Evolutionary conservation across 2,888 invertebrate genomes (phyloP).

Genomic region (Folsomia manolachei): DNA sequence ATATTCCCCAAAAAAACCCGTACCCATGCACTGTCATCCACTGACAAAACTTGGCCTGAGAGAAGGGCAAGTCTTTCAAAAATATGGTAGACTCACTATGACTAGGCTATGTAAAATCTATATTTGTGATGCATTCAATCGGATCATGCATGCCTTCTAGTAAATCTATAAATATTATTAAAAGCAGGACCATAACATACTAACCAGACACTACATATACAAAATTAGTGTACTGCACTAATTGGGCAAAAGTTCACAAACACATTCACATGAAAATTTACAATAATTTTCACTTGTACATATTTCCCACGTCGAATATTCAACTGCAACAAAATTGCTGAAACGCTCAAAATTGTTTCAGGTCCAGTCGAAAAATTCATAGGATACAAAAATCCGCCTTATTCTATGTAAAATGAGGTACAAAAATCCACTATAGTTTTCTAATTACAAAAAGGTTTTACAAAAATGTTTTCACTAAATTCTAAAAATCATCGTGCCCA

Average conservation of each 20-base stretch:
- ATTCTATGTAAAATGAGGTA: no score
- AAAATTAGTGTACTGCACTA: neutral
- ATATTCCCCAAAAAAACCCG: slow-evolving; percentile 1
- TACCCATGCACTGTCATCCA: slow-evolving; percentile 9
- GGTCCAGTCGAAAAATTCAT: neutral
- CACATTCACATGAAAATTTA: slow-evolving; percentile 6
- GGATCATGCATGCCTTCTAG: neutral
- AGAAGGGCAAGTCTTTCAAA: slow-evolving; percentile 18
- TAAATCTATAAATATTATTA: neutral
- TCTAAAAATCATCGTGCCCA: neutral
- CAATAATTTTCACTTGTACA: neutral
- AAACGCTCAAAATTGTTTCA: neutral
- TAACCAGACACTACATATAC: neutral
- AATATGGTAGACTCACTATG: slow-evolving; percentile 10
- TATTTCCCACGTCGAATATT: no score
- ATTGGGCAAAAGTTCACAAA: neutral
- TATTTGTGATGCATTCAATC: neutral
- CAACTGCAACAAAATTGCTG: neutral
- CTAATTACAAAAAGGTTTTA: neutral
- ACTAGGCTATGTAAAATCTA: neutral
- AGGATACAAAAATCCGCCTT: neutral
- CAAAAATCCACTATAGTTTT: neutral
- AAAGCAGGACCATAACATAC: neutral
- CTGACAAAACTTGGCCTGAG: slow-evolving; percentile 7
- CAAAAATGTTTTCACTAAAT: slow-evolving; percentile 21